phyloP scores from a whole-genome alignment of 2,113 vertebrate species.

The Macrotis lagotis region DNA sequence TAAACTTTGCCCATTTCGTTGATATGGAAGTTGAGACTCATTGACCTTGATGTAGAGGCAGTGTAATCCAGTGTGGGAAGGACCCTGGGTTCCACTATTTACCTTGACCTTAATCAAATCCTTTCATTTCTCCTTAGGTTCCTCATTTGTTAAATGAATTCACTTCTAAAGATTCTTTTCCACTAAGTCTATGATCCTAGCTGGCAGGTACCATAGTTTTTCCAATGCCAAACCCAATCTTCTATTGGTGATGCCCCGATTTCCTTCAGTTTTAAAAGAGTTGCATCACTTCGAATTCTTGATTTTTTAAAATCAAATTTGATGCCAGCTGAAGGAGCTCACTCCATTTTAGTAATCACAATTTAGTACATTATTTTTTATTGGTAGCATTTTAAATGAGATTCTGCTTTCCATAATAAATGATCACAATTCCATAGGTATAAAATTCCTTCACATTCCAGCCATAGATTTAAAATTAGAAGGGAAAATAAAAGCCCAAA shows the following conservation, averaged over 20 bases:
- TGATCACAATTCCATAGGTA: background rate
- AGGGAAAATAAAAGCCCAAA: conserved; percentile 25
- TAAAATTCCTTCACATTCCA: conserved; percentile 36
- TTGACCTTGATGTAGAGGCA: too few relatives aligned
- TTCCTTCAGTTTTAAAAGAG: background rate
- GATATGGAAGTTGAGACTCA: too few relatives aligned
- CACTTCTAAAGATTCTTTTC: background rate
- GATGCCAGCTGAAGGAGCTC: conserved; percentile 5
- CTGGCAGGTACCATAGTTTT: background rate
- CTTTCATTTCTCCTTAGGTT: background rate
- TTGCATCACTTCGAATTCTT: background rate
- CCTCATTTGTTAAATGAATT: background rate
- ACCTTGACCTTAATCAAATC: background rate
- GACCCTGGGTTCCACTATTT: background rate
- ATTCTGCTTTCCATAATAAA: conserved; percentile 21
- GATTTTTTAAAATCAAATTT: conserved; percentile 17
- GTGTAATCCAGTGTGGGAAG: too few relatives aligned
- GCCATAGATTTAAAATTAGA: conserved; percentile 56
- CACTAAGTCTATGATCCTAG: background rate
- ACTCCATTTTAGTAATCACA: conserved; percentile 48
- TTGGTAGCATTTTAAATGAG: conserved; percentile 59
- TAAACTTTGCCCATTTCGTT: too few relatives aligned
- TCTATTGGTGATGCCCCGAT: background rate
- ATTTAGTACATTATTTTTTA: conserved; percentile 65
- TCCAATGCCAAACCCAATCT: background rate